A percentile compares a stretch with the other conserved stretches of the same genome.
phyloP scores from a whole-genome alignment of 2,113 vertebrate species.

The Nesoenas mayeri region DNA sequence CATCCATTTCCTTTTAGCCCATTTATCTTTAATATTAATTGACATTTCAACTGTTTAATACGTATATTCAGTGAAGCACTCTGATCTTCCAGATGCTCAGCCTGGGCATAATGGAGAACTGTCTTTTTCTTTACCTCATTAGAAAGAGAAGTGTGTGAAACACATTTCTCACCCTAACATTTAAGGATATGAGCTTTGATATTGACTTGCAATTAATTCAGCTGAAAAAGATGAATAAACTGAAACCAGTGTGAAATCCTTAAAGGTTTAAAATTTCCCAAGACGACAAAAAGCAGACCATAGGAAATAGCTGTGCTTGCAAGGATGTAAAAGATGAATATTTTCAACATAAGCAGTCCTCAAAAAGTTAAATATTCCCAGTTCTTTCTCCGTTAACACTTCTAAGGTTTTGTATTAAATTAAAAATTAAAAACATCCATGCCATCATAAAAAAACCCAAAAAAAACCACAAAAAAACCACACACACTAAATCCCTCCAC shows the following conservation, averaged over 20 bases:
- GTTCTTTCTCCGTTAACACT: background rate
- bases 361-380: background rate
- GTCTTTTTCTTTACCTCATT: background rate
- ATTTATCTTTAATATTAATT: background rate
- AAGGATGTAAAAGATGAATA: background rate
- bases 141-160: background rate
- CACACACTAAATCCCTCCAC: background rate
- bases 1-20: background rate
- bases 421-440: background rate
- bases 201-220: background rate
- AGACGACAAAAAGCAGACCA: background rate
- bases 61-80: background rate
- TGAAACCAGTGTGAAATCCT: background rate
- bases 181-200: background rate
- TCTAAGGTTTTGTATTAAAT: background rate
- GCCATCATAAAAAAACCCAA: background rate
- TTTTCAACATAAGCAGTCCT: background rate
- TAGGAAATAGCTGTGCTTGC: background rate
- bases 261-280: background rate
- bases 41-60: background rate
- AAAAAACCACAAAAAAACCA: too few species aligned
- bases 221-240: background rate
- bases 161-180: background rate
- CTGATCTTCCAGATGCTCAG: background rate
- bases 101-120: background rate